phyloP scores from a whole-genome alignment of 1,140 invertebrate species.

The Argopecten irradians region DNA sequence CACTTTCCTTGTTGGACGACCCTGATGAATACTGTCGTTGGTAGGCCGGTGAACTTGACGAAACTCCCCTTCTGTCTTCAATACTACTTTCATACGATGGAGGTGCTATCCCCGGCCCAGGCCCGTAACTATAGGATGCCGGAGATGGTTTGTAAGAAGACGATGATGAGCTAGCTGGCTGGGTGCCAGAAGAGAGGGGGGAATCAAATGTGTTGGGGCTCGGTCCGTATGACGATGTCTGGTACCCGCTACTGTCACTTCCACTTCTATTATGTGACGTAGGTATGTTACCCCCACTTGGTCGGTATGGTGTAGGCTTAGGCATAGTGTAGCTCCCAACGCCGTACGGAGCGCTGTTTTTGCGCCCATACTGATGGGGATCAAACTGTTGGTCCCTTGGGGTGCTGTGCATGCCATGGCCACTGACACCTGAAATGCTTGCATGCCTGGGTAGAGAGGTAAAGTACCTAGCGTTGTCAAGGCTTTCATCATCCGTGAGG shows the following conservation, averaged over 20 bases:
- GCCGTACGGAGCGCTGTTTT: slow-evolving; percentile 41
- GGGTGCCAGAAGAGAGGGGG: slow-evolving; percentile 32
- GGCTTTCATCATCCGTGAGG: slow-evolving; percentile 32
- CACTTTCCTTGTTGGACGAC: slow-evolving; percentile 5
- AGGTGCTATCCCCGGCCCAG: slow-evolving; percentile 50
- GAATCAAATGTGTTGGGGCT: slow-evolving; percentile 41
- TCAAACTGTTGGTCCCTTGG: slow-evolving; percentile 32
- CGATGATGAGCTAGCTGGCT: slow-evolving; percentile 30
- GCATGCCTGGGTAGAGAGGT: slow-evolving; percentile 48
- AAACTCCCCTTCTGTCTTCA: slow-evolving; percentile 32
- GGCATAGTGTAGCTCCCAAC: slow-evolving; percentile 50
- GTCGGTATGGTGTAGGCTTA: slow-evolving; percentile 51
- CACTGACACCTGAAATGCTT: slow-evolving; percentile 23
- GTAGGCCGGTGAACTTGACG: slow-evolving; percentile 45
- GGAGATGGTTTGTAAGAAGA: slow-evolving; percentile 23
- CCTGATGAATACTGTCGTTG: slow-evolving; percentile 54
- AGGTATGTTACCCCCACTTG: slow-evolving; percentile 42
- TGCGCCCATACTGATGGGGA: slow-evolving; percentile 35
- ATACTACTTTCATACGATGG: slow-evolving; percentile 46
- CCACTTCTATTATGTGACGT: slow-evolving; percentile 48
- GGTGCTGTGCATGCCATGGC: slow-evolving; percentile 24
- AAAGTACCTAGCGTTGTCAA: slow-evolving; percentile 42
- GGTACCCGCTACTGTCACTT: slow-evolving; percentile 47
- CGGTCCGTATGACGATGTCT: slow-evolving; percentile 40
- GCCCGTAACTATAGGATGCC: slow-evolving; percentile 26